phyloP scores from a whole-genome alignment of 2,113 vertebrate species.

The Mola mola region DNA sequence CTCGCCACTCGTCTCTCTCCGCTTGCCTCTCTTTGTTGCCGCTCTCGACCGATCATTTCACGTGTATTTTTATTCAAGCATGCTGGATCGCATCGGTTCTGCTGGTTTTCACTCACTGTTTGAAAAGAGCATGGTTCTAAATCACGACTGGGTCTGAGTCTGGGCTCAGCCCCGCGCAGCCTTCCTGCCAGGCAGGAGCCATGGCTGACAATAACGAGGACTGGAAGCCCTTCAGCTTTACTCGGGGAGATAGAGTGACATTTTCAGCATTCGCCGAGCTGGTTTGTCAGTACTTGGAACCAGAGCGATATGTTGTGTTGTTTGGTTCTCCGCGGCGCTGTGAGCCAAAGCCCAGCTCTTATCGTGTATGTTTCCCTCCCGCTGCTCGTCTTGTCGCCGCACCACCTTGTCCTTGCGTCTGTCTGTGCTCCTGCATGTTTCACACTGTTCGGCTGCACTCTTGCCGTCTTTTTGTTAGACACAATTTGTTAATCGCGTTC shows the following conservation, averaged over 20 bases:
- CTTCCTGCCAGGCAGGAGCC: constrained; percentile 47
- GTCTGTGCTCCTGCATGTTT: constrained; percentile 17
- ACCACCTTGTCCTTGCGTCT: background rate
- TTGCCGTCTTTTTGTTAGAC: background rate
- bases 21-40: background rate
- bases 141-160: constrained; percentile 58
- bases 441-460: constrained; percentile 17
- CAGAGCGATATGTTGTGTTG: background rate
- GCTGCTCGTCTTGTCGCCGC: too few species aligned
- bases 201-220: constrained; percentile 67
- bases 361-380: too few species aligned
- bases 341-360: too few species aligned
- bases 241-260: background rate
- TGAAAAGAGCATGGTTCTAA: constrained; percentile 16
- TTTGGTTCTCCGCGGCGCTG: too few species aligned
- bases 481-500: constrained; percentile 51
- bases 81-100: too few species aligned
- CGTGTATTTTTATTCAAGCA: fast-evolving
- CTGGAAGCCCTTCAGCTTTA: constrained; percentile 15
- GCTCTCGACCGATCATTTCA: background rate
- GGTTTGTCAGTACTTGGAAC: background rate
- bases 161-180: constrained; percentile 43
- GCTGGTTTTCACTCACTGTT: background rate
- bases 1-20: constrained; percentile 16
- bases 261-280: background rate